Evolutionary conservation across 2,888 invertebrate genomes (phyloP).

Genomic region (Tetheella fluctuosa): DNA sequence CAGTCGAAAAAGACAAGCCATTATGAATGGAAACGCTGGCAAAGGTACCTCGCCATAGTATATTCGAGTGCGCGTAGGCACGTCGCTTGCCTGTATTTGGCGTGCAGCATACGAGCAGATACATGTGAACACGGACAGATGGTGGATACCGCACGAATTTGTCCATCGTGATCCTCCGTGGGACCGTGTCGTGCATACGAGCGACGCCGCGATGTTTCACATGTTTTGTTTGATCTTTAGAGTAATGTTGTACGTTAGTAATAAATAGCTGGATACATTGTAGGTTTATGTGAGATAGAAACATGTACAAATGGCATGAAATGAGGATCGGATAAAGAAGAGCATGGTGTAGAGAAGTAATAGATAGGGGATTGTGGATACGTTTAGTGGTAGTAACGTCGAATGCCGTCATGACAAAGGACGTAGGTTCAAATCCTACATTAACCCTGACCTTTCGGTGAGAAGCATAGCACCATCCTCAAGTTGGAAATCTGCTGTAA

Average conservation of each 20-base stretch:
- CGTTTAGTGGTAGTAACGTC: no score
- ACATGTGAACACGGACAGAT: slow-evolving; percentile 20
- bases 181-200: slow-evolving; percentile 2
- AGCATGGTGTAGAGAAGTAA: no score
- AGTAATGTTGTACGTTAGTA: background rate
- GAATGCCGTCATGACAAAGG: no score
- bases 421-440: no score
- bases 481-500: no score
- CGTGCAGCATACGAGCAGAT: slow-evolving; percentile 14
- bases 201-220: slow-evolving; percentile 1
- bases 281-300: background rate
- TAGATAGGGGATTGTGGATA: no score
- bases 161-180: slow-evolving; percentile 16
- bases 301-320: no score
- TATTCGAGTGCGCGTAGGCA: slow-evolving; percentile 1
- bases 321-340: no score
- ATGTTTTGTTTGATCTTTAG: background rate
- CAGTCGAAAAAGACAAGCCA: background rate
- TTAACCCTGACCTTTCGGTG: no score
- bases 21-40: background rate
- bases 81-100: slow-evolving; percentile 24
- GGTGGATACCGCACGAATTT: slow-evolving; percentile 34
- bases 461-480: no score
- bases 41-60: background rate
- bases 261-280: background rate